Evolutionary conservation across 1,140 invertebrate species (phyloP).

Genomic region (Ctenoplectra terminalis): DNA sequence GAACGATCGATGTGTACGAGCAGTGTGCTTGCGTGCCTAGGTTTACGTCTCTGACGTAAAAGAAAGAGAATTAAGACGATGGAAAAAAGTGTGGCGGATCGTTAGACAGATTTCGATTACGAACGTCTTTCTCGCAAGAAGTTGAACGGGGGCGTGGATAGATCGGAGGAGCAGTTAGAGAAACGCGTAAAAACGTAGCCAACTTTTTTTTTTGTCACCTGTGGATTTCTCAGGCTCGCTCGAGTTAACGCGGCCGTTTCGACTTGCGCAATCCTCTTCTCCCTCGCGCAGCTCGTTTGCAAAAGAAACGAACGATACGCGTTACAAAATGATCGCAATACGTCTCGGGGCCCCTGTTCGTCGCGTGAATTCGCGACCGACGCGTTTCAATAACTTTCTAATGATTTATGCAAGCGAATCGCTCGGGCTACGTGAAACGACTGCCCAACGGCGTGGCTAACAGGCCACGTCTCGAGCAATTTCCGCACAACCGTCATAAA

Average conservation of each 20-base stretch:
- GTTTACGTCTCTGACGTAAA: too few species aligned
- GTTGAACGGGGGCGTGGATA: not conserved
- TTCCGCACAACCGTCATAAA: conserved; percentile 39
- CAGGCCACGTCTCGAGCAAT: not conserved
- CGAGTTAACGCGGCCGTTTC: not conserved
- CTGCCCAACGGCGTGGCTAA: not conserved
- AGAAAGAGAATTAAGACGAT: too few species aligned
- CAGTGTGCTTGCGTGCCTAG: too few species aligned
- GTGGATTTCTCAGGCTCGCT: conserved; percentile 39
- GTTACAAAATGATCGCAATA: conserved; percentile 34
- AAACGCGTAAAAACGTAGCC: not conserved
- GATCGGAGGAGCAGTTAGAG: not conserved
- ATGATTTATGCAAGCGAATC: conserved; percentile 54
- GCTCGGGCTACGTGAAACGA: conserved; percentile 6
- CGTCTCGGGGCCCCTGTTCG: not conserved
- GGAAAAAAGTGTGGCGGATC: not conserved
- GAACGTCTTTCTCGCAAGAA: not conserved
- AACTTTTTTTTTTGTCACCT: conserved; percentile 30
- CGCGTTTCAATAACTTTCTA: conserved; percentile 45
- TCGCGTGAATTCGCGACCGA: not conserved
- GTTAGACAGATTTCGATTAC: not conserved
- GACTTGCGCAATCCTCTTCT: conserved; percentile 26
- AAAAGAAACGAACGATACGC: conserved; percentile 21
- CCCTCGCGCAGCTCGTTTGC: not conserved
- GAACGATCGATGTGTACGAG: not conserved